Conservation (phyloP, 2,113 vertebrate genomes). For the Archilochus colubris region DNA sequence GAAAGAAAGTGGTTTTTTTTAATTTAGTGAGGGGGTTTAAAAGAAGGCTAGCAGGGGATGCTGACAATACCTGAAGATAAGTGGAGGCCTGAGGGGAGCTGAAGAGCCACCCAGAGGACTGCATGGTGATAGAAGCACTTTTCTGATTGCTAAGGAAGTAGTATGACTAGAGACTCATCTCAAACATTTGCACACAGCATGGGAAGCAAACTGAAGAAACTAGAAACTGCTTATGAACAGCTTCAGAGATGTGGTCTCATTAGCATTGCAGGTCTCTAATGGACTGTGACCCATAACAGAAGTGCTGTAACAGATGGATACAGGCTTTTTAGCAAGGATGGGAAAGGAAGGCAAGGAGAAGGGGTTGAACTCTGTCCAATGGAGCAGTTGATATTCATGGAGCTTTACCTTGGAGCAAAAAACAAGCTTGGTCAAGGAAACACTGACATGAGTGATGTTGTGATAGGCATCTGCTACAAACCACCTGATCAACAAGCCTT, state of each 20-base stretch:
- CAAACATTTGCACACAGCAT: background rate
- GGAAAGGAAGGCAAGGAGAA: background rate
- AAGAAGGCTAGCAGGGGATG: background rate
- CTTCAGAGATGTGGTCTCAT: background rate
- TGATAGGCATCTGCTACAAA: background rate
- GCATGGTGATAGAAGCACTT: background rate
- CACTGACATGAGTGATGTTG: background rate
- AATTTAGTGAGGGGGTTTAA: background rate
- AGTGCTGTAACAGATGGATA: background rate
- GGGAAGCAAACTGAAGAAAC: background rate
- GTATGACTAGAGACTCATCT: no score
- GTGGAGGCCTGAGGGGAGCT: background rate
- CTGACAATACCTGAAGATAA: background rate
- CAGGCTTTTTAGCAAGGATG: background rate
- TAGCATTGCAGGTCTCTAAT: background rate
- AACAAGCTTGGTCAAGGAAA: background rate
- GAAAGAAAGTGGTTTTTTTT: background rate
- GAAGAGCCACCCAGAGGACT: background rate
- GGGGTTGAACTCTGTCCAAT: background rate
- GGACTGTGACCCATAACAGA: accelerated
- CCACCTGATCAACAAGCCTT: background rate
- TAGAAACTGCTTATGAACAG: background rate
- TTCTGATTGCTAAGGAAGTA: background rate
- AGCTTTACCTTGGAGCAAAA: background rate
- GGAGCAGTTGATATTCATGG: background rate